These are phyloP conservation scores for Pemphigus obesinymphae DNA, from an alignment of 1,140 invertebrate genomes.

Conservation along the genomic window DNA sequence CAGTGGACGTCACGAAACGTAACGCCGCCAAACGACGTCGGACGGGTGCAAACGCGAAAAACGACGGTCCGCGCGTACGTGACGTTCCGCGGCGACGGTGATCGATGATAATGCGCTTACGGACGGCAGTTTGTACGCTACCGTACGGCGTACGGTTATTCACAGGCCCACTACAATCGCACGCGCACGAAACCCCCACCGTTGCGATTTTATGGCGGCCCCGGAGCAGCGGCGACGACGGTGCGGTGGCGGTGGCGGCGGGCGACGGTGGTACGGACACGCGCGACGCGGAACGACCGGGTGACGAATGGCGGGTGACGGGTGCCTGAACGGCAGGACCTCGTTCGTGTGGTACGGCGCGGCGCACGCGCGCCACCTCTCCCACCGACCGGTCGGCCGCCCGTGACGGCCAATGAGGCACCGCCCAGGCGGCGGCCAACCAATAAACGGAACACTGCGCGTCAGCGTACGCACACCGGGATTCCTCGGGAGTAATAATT, in stretches of 20 bases:
- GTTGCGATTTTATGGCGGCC: background rate
- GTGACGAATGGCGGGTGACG: background rate
- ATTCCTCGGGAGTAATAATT: conserved; percentile 33
- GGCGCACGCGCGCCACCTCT: background rate
- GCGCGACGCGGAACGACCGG: background rate
- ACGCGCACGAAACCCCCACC: background rate
- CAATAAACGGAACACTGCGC: conserved; percentile 28
- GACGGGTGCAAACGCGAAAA: background rate
- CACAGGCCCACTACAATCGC: too few relatives aligned
- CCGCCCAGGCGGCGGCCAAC: conserved; percentile 19
- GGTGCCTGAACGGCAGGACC: background rate
- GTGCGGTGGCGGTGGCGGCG: background rate
- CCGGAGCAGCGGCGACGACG: background rate
- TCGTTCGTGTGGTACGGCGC: background rate
- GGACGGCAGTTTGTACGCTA: background rate
- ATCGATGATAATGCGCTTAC: background rate
- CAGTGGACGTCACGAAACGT: background rate
- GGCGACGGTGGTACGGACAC: background rate
- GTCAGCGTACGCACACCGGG: background rate
- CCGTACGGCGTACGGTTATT: background rate
- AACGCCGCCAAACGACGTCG: background rate
- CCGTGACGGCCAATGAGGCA: background rate
- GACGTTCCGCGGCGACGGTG: too few relatives aligned
- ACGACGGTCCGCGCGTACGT: background rate
- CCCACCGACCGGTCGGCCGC: background rate